Base-by-base conservation (phyloP, 2,888 invertebrate genomes). In the Thecophora atra region DNA sequence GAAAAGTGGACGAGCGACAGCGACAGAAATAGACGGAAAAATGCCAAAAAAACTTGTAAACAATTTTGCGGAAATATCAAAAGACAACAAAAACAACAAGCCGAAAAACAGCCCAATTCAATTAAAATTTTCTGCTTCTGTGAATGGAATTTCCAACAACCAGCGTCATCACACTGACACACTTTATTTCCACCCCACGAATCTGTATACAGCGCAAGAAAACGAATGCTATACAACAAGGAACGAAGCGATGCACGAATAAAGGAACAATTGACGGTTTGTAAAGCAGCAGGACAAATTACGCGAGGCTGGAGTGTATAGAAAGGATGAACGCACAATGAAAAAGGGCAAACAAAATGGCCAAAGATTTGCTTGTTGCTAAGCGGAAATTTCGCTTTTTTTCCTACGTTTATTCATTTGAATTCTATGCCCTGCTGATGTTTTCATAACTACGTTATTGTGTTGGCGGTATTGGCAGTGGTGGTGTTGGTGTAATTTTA, bases 401-500 rank as follows among this genome's bases (percentile, higher is more conserved):
- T 62, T 5, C 19, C 30, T 30, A 24, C n/a, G n/a, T 42, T 37
- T 19, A 0, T 47, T 58, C 58, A 58, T 58, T 58, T 58, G 15
- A 7, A 15, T 28, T 3, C 15, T 24, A 28, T 24, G 26, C 47
- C 15, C 17, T 37, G 37, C 37, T 37, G 6, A 52, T 37, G n/a
- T 17, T 26, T 19, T 51, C 8, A 30, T 47, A 24, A 21, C 42
- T 54, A 21, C 67, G 30, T 70, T 11, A 21, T 24, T 54, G 19
- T 26, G 13, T 30, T 70, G 58, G 54, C 21, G 6, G 30, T 28
- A 63, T 70, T 70, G 52, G 2, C 52, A 37, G 51, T 70, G 42
- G 19, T 67, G 58, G 15, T 72, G 72, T 51, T 37, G 54, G 51
- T 72, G 60, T 67, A 66, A 62, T 51, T 62, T 60, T 70, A 70